Percentiles rank a stretch among this genome's conserved stretches.
Conservation (phyloP, 2,888 invertebrate species). For the Zygogramma bicolorata region DNA sequence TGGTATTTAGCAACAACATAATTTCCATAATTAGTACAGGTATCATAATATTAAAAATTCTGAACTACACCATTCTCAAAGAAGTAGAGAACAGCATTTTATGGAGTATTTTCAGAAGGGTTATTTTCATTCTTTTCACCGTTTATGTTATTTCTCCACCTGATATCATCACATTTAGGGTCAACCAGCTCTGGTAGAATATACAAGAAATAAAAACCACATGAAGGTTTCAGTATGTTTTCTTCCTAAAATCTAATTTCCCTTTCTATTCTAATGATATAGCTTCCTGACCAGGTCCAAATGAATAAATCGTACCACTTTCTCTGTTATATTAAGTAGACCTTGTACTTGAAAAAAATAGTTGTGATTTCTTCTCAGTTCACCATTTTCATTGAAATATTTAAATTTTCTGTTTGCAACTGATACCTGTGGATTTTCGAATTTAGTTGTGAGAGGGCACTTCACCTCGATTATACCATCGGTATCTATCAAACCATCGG, state of each 20-base stretch:
- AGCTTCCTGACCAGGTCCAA: not conserved
- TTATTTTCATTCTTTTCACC: too few relatives aligned
- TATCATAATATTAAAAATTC: not conserved
- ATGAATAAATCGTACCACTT: not conserved
- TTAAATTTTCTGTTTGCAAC: not conserved
- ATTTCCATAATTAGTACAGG: not conserved
- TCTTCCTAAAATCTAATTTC: not conserved
- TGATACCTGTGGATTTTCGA: not conserved
- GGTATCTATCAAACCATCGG: constrained; percentile 5
- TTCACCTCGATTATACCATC: constrained; percentile 3
- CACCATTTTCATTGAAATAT: not conserved
- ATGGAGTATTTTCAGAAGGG: too few relatives aligned
- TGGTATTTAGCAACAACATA: constrained; percentile 7
- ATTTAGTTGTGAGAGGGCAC: not conserved
- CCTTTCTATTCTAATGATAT: not conserved
- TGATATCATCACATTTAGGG: not conserved
- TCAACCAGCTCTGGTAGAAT: not conserved
- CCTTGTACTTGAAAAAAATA: not conserved
- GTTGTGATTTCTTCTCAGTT: not conserved
- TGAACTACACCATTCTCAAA: not conserved
- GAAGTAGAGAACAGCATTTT: not conserved
- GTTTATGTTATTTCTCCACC: not conserved
- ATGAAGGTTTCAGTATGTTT: not conserved
- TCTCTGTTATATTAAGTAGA: not conserved
- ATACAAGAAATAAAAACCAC: not conserved